A percentile compares a stretch with the other conserved stretches of the same genome.
Evolutionary conservation across 92 coral and sea anemone species (phyloP).

Genomic region (Porites lobata): DNA sequence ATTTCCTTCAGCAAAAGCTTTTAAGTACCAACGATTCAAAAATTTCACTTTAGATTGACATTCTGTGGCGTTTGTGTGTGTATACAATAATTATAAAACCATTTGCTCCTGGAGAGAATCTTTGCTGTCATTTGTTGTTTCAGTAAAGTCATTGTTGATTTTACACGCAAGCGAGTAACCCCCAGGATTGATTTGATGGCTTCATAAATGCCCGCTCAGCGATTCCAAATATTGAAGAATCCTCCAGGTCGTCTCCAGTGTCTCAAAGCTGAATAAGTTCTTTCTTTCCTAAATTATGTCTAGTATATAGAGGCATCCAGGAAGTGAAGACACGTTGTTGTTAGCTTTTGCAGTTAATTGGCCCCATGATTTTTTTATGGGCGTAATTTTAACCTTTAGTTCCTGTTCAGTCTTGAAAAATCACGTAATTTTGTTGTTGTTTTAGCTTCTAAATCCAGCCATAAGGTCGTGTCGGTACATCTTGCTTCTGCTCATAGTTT

Average conservation of each 20-base stretch:
- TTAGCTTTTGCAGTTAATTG: too few relatives aligned
- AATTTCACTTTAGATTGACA: neutral
- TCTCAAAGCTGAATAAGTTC: neutral
- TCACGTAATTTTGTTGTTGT: too few relatives aligned
- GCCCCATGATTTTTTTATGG: too few relatives aligned
- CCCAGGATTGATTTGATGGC: slow-evolving; percentile 24
- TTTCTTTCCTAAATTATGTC: neutral
- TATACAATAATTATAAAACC: neutral
- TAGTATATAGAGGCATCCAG: too few relatives aligned
- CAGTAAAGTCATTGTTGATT: slow-evolving; percentile 41
- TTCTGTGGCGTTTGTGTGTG: neutral
- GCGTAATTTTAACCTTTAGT: too few relatives aligned
- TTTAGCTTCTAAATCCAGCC: too few relatives aligned
- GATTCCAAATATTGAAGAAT: neutral
- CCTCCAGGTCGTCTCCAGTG: neutral
- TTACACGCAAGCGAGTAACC: slow-evolving; percentile 18
- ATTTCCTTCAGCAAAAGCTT: too few relatives aligned
- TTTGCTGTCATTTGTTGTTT: slow-evolving; percentile 25
- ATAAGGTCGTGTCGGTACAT: too few relatives aligned
- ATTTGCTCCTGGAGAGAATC: slow-evolving; percentile 12
- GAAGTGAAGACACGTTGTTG: too few relatives aligned
- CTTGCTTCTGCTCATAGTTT: too few relatives aligned
- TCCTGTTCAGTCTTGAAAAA: too few relatives aligned
- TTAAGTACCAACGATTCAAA: neutral
- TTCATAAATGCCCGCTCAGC: neutral